phyloP scores from a whole-genome alignment of 2,888 invertebrate species.

The Blastobasis lacticolella region DNA sequence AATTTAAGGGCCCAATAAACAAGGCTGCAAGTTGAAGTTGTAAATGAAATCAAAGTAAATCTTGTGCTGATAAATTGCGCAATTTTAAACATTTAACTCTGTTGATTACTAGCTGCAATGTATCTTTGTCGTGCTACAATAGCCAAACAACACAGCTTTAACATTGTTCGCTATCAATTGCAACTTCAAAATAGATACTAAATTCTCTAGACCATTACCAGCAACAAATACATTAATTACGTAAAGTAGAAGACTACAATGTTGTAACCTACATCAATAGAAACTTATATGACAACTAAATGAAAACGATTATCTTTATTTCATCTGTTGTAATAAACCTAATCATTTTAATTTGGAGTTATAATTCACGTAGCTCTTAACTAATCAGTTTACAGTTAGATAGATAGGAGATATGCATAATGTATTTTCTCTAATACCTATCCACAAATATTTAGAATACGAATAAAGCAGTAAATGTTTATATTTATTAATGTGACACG shows the following conservation, averaged over 20 bases:
- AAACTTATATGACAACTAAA: constrained; percentile 20
- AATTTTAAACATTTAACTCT: constrained; percentile 58
- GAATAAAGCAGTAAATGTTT: constrained; percentile 61
- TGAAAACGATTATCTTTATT: constrained; percentile 19
- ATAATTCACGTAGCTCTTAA: no score
- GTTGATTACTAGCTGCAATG: constrained; percentile 49
- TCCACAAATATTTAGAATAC: constrained; percentile 40
- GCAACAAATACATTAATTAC: constrained; percentile 53
- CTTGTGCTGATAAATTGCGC: constrained; percentile 52
- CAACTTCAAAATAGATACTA: constrained; percentile 58
- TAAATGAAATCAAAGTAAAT: constrained; percentile 47
- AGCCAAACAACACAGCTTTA: constrained; percentile 20
- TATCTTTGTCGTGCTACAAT: constrained; percentile 67
- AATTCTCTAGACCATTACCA: constrained; percentile 63
- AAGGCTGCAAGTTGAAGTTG: constrained; percentile 11
- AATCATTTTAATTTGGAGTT: neutral
- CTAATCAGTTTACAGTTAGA: constrained; percentile 37
- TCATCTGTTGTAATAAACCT: constrained; percentile 5
- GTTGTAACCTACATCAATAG: neutral
- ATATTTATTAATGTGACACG: constrained; percentile 53
- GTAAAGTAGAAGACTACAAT: constrained; percentile 18
- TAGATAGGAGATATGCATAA: constrained; percentile 31
- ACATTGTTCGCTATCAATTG: constrained; percentile 62
- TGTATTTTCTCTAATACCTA: constrained; percentile 47
- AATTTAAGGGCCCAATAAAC: neutral